These are phyloP conservation scores for Arctocebus calabarensis DNA, from an alignment of 2,797 vertebrate species.

Conservation along the genomic window DNA sequence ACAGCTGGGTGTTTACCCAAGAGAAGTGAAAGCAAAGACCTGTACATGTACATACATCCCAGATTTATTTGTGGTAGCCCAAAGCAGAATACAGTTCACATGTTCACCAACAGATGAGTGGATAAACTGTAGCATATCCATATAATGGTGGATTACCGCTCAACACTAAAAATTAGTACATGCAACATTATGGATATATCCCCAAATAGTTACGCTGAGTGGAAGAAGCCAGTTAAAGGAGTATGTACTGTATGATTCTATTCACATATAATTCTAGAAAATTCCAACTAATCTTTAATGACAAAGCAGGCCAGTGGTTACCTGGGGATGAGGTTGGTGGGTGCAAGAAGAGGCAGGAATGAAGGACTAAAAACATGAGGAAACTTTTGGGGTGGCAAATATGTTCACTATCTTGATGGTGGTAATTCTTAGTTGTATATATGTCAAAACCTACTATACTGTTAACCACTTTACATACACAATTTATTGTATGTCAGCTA, in stretches of 20 bases:
- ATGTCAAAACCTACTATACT: not conserved
- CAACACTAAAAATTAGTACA: not conserved
- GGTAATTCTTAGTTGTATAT: not conserved
- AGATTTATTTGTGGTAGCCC: not conserved
- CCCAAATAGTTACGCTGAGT: not conserved
- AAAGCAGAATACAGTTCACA: not conserved
- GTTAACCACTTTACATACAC: not conserved
- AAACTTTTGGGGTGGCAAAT: not conserved
- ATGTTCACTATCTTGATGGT: not conserved
- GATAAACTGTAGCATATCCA: not conserved
- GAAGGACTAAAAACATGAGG: not conserved
- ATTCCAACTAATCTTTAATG: conserved; percentile 1
- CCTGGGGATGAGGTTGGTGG: not conserved
- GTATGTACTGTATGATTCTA: not conserved
- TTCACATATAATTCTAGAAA: not conserved
- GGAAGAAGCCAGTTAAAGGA: not conserved
- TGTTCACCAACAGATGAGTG: not conserved
- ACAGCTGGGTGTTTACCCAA: not conserved
- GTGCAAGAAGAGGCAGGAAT: not conserved
- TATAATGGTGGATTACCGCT: not conserved
- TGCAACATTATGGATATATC: not conserved
- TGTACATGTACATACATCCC: not conserved
- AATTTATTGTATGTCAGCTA: not conserved
- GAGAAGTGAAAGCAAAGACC: not conserved
- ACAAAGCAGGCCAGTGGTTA: not conserved